Conservation (phyloP, 2,113 vertebrate genomes). For the Ramphastos sulfuratus region DNA sequence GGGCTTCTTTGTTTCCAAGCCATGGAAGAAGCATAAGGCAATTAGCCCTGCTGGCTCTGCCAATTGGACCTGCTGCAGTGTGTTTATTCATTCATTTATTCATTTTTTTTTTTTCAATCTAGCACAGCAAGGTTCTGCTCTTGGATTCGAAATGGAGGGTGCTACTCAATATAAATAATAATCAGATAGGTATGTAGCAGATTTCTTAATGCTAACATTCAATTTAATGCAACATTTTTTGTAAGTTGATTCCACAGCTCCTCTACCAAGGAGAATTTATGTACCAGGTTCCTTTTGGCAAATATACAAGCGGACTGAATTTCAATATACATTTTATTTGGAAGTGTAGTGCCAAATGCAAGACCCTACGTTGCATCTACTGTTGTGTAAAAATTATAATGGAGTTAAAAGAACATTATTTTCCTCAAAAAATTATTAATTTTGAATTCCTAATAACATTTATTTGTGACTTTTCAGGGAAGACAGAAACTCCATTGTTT, state of each 20-base stretch:
- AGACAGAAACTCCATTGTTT: neutral
- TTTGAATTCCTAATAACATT: neutral
- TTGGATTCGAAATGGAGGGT: neutral
- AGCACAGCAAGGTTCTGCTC: neutral
- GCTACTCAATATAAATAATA: slow-evolving; percentile 2
- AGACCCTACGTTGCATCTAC: neutral
- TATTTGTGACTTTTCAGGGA: neutral
- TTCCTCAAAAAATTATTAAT: neutral
- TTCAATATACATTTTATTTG: slow-evolving; percentile 5
- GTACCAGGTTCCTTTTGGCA: neutral
- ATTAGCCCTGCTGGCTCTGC: neutral
- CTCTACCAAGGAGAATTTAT: neutral
- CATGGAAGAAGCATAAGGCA: neutral
- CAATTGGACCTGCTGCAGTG: neutral
- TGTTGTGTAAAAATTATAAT: neutral
- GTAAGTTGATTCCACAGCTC: neutral
- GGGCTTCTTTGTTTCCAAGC: neutral
- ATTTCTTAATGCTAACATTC: neutral
- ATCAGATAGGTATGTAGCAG: neutral
- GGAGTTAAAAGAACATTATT: neutral
- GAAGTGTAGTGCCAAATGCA: neutral
- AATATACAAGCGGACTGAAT: neutral
- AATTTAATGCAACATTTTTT: neutral
- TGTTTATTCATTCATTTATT: neutral
- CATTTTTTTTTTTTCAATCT: neutral